Evolutionary conservation across 2,888 invertebrate genomes (phyloP), one percentile per base, ranked within the genome.

Genomic region (Scrobipalpa costella): DNA sequence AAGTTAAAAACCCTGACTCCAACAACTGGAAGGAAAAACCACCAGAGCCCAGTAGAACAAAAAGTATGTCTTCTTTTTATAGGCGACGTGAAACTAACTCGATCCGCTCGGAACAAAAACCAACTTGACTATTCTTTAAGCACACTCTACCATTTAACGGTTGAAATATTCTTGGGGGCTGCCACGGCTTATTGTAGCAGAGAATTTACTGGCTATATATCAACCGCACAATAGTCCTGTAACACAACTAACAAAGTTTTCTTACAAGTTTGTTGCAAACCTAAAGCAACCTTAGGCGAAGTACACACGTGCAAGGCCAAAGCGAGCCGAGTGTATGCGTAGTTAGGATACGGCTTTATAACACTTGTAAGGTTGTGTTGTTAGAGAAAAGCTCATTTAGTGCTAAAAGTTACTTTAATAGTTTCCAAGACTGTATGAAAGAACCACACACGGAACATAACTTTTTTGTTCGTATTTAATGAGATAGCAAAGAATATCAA

Each of bases 171-270:
- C 66, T 66, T 62, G 65, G 13, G 33, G 57, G 58, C 68, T 76
- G 74, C 67, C 77, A 72, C 74, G 74, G 72, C 69, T 75, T 80
- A 78, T 81, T 79, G 81, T 81, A 64, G 66, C 61, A 61, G 61
- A 67, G 71, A 76, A 81, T 82, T 82, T 81, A 82, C 69, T 75
- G 74, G 71, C 76, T 66, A 80, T 84, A 80, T 79, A 83, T 84
- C 83, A 84, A 66, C 62, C 64, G 64, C 64, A 83, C 79, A 84
- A 83, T 73, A 38, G 57, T 57, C 19, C 36, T 11, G 38, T 57
- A 21, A 27, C 50, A 57, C 57, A 57, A 57, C 21, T 57, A 27
- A 38, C 57, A 19, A 57, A 57, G 57, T 57, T 57, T 57, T 36
- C 38, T 57, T 57, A 57, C 57, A 57, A 57, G 57, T 55, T 55